A percentile compares a stretch with the other conserved stretches of the same genome.
Evolutionary conservation across 1,140 invertebrate genomes (phyloP).

Genomic region (Riptortus pedestris): DNA sequence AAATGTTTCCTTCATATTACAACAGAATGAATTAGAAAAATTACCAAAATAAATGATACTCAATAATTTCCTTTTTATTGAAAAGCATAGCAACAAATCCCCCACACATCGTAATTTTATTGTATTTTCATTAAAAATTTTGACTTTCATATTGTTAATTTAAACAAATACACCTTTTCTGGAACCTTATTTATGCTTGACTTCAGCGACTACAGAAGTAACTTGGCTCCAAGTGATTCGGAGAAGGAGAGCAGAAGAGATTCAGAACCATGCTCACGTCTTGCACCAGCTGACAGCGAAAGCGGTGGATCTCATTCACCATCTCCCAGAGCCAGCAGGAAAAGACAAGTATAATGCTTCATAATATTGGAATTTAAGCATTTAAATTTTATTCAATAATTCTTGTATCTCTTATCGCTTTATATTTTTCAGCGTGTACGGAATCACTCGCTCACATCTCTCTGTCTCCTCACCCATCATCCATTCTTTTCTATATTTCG

Average conservation of each 20-base stretch:
- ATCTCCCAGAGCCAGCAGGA: constrained; percentile 68
- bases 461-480: constrained; percentile 97
- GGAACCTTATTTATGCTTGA: constrained; percentile 34
- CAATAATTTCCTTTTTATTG: no score
- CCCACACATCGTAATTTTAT: no score
- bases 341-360: constrained; percentile 50
- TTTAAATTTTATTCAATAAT: not conserved
- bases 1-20: no score
- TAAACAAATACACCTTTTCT: no score
- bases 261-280: constrained; percentile 44
- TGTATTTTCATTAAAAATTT: no score
- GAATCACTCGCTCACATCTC: constrained; percentile 87
- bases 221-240: constrained; percentile 72
- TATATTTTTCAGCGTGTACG: constrained; percentile 51
- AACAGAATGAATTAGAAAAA: no score
- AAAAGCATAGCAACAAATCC: no score
- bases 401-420: not conserved
- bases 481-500: constrained; percentile 97
- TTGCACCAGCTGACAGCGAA: constrained; percentile 53
- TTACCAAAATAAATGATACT: no score
- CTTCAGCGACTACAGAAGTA: constrained; percentile 83
- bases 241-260: constrained; percentile 65
- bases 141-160: no score
- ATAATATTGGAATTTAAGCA: not conserved
- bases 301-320: constrained; percentile 77